Percentiles rank a stretch among this genome's conserved stretches.
Conservation (phyloP, 1,140 invertebrate species). For the Drosophila erecta region DNA sequence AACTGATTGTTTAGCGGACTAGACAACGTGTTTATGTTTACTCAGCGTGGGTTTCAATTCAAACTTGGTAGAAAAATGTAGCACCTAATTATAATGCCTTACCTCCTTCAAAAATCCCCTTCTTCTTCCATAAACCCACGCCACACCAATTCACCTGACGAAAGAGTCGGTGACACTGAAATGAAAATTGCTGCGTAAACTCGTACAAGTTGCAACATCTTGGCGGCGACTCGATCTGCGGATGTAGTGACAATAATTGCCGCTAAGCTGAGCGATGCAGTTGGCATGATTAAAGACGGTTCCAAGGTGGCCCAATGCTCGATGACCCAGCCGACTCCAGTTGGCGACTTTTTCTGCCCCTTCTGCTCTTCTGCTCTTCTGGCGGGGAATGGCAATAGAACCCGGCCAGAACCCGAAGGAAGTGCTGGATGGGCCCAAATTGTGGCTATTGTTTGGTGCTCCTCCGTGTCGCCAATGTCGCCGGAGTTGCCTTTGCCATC, state of each 20-base stretch:
- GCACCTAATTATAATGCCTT: too few species aligned
- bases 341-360: constrained; percentile 1
- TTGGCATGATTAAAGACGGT: constrained; percentile 49
- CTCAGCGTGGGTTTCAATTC: neutral
- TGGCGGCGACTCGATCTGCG: constrained; percentile 21
- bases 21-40: constrained; percentile 20
- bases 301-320: constrained; percentile 35
- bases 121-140: constrained; percentile 11
- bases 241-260: constrained; percentile 71
- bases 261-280: constrained; percentile 48
- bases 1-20: constrained; percentile 9
- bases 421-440: constrained; percentile 51
- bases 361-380: neutral
- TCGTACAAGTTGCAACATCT: constrained; percentile 53
- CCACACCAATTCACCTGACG: constrained; percentile 35
- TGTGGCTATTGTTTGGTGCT: constrained; percentile 61
- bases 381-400: constrained; percentile 24
- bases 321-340: constrained; percentile 25
- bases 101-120: too few species aligned
- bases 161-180: constrained; percentile 45
- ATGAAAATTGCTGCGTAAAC: constrained; percentile 59
- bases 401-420: neutral
- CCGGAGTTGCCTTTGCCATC: constrained; percentile 75
- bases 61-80: too few species aligned
- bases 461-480: constrained; percentile 69